phyloP scores from a whole-genome alignment of 2,888 invertebrate genomes.

The Tachina lurida region DNA sequence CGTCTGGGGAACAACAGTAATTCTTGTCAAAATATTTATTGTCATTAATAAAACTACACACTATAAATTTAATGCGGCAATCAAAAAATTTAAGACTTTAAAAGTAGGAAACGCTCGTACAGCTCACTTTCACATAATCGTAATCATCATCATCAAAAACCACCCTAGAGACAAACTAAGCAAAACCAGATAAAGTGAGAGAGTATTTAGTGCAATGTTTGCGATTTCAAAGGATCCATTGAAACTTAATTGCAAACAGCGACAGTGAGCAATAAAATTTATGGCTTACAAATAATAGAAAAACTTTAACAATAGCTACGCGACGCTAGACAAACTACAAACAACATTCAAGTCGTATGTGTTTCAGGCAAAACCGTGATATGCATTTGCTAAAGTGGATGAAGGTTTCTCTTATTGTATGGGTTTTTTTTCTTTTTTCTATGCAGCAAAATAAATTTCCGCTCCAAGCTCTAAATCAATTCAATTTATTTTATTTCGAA shows the following conservation, averaged over 20 bases:
- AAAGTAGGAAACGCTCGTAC: constrained; percentile 28
- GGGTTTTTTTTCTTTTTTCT: neutral
- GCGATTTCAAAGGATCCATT: constrained; percentile 60
- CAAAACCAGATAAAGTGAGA: neutral
- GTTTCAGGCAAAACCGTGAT: constrained; percentile 40
- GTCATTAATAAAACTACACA: constrained; percentile 51
- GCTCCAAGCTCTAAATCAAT: constrained; percentile 66
- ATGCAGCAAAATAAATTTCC: constrained; percentile 58
- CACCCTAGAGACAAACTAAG: constrained; percentile 11
- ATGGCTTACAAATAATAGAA: constrained; percentile 82
- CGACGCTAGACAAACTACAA: constrained; percentile 46
- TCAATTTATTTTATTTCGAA: constrained; percentile 61
- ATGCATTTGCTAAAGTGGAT: constrained; percentile 65
- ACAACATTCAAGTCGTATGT: constrained; percentile 26
- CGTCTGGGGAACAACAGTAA: constrained; percentile 33
- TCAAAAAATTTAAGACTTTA: constrained; percentile 19
- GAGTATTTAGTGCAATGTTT: constrained; percentile 35
- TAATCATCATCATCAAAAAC: neutral
- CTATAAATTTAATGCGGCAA: constrained; percentile 59
- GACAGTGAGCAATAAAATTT: constrained; percentile 82
- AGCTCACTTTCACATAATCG: constrained; percentile 18
- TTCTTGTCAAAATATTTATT: constrained; percentile 66
- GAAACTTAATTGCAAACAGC: constrained; percentile 80
- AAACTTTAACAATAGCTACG: constrained; percentile 74
- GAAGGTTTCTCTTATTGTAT: constrained; percentile 41